Percentiles rank a stretch among this genome's conserved stretches.
These are phyloP conservation scores for Trichomycterus rosablanca DNA, from an alignment of 2,113 vertebrate species.

Conservation along the genomic window DNA sequence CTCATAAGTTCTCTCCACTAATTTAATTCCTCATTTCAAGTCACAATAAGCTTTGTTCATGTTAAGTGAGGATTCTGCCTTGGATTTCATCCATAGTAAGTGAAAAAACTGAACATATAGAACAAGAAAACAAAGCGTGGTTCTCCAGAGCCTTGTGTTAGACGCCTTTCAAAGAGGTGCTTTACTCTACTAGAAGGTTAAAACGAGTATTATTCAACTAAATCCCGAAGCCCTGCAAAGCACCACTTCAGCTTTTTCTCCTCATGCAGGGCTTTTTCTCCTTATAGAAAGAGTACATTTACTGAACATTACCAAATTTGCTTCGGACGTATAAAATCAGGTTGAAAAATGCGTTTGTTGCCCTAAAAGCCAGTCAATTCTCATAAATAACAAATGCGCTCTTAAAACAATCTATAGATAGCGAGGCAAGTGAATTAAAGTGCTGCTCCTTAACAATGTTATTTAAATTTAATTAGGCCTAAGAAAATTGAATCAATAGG, in stretches of 20 bases:
- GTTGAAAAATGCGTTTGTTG: background rate
- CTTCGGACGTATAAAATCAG: background rate
- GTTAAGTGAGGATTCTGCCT: too few species aligned
- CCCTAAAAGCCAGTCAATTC: conserved; percentile 14
- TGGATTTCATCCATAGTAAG: too few species aligned
- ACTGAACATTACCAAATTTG: conserved; percentile 3
- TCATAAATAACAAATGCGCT: conserved; percentile 23
- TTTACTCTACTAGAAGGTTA: too few species aligned
- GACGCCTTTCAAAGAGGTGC: background rate
- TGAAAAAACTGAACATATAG: too few species aligned
- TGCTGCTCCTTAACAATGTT: conserved; percentile 40
- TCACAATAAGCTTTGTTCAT: too few species aligned
- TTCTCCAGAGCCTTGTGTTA: too few species aligned
- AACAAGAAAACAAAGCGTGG: too few species aligned
- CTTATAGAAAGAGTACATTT: background rate
- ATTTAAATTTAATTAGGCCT: conserved; percentile 47
- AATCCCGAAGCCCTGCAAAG: background rate
- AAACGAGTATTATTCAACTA: too few species aligned
- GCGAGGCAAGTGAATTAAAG: conserved; percentile 40
- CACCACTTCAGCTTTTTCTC: background rate
- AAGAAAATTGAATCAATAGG: conserved; percentile 47
- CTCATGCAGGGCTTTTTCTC: background rate
- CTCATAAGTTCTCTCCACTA: too few species aligned
- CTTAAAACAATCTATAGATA: conserved; percentile 29
- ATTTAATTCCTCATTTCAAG: too few species aligned